Evolutionary conservation across 2,113 vertebrate species (phyloP).

Genomic region (Macrotus californicus): DNA sequence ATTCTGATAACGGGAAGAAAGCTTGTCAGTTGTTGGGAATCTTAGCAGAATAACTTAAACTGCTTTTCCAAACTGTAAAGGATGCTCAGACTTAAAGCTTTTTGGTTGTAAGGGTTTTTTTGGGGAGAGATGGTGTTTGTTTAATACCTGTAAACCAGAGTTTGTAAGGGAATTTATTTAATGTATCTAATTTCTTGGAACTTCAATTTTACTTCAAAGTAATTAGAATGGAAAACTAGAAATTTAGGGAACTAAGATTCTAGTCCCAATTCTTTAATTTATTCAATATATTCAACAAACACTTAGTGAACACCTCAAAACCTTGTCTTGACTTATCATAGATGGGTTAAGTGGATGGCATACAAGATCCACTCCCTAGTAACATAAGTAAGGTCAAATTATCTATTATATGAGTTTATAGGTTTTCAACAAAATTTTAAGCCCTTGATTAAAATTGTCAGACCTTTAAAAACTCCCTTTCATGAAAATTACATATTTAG

Average conservation of each 20-base stretch:
- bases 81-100: neutral
- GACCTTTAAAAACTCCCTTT: neutral
- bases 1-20: slow-evolving; percentile 43
- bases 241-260: neutral
- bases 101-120: neutral
- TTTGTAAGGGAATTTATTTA: slow-evolving; percentile 3
- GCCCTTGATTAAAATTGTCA: neutral
- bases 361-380: neutral
- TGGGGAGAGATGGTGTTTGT: neutral
- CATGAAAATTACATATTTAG: neutral
- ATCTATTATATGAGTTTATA: neutral
- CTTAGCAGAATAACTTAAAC: slow-evolving; percentile 32
- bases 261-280: neutral
- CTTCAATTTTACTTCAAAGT: slow-evolving; percentile 28
- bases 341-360: neutral
- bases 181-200: neutral
- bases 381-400: neutral
- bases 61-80: slow-evolving; percentile 28
- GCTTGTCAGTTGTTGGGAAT: slow-evolving; percentile 16
- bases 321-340: neutral
- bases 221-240: neutral
- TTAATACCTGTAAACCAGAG: neutral
- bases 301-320: neutral
- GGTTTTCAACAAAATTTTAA: slow-evolving; percentile 1
- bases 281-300: neutral